These are phyloP conservation scores for Agrotis puta DNA, from an alignment of 2,888 invertebrate species.

Conservation along the genomic window DNA sequence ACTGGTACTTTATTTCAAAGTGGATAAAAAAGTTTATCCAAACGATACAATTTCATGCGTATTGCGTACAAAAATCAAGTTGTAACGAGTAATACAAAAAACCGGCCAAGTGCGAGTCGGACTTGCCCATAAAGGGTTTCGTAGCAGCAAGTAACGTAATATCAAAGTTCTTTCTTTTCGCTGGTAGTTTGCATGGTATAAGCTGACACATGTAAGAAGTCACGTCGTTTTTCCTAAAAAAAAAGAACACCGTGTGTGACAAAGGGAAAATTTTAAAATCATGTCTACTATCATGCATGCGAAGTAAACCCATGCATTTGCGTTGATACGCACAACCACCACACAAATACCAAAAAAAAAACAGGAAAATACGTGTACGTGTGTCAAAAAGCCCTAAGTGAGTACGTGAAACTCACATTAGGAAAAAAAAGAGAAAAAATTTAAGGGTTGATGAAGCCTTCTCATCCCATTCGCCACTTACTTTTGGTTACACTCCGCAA, in stretches of 20 bases:
- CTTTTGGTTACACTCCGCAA: slow-evolving; percentile 1
- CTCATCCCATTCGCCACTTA: background rate
- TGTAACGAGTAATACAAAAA: slow-evolving; percentile 23
- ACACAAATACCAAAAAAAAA: background rate
- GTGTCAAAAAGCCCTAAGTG: slow-evolving; percentile 4
- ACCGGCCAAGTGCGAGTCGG: too few species aligned
- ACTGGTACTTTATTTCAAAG: background rate
- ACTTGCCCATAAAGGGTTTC: too few species aligned
- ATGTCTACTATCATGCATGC: slow-evolving; percentile 1
- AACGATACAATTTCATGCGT: slow-evolving; percentile 7
- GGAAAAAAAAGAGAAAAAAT: slow-evolving; percentile 8
- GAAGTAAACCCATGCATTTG: slow-evolving; percentile 12
- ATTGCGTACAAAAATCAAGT: slow-evolving; percentile 37
- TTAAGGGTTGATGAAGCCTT: background rate
- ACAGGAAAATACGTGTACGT: background rate
- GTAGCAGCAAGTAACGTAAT: too few species aligned
- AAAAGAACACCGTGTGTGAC: too few species aligned
- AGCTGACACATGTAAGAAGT: background rate
- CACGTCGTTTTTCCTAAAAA: background rate
- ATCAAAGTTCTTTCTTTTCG: too few species aligned
- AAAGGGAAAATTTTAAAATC: background rate
- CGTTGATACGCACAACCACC: background rate
- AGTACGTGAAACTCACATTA: slow-evolving; percentile 23
- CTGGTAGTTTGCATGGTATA: too few species aligned
- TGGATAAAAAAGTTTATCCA: background rate